These are phyloP conservation scores for Ctenosaura bakeri DNA, from an alignment of 2,797 vertebrate species.

Conservation along the genomic window DNA sequence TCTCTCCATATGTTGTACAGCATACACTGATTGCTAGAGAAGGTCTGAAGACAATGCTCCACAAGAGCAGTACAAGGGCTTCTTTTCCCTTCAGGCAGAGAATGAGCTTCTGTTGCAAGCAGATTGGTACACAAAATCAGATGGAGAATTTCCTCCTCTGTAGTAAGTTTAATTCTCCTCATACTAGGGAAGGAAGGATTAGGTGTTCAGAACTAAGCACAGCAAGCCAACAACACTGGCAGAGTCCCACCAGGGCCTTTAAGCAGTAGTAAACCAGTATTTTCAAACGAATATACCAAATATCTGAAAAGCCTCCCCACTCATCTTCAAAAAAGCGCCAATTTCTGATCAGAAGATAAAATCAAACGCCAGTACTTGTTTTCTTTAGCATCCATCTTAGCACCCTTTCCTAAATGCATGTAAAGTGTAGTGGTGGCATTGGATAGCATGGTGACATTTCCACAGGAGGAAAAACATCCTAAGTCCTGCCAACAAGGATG, in stretches of 20 bases:
- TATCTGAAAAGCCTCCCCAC: not conserved
- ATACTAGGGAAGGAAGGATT: not conserved
- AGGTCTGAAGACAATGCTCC: not conserved
- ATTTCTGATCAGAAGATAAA: not conserved
- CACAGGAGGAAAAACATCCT: not conserved
- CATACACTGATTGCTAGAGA: not conserved
- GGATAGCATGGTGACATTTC: not conserved
- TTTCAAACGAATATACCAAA: not conserved
- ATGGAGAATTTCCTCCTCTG: not conserved
- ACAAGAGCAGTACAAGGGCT: not conserved
- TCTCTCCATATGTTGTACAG: not conserved
- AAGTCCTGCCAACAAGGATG: not conserved
- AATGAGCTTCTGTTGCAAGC: rapidly evolving
- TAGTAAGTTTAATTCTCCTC: not conserved
- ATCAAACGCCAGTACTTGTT: rapidly evolving
- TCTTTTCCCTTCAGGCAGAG: not conserved
- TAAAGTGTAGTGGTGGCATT: not conserved
- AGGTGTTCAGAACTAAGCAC: rapidly evolving
- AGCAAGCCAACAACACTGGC: not conserved
- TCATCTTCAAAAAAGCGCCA: not conserved
- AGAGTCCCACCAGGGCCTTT: rapidly evolving
- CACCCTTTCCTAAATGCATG: not conserved
- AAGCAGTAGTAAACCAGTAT: not conserved
- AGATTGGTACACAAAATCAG: not conserved
- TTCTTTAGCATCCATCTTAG: constrained; percentile 5